A percentile compares a stretch with the other conserved stretches of the same genome.
These are phyloP conservation scores for Parnassius smintheus DNA, from an alignment of 2,888 invertebrate species.

Conservation along the genomic window DNA sequence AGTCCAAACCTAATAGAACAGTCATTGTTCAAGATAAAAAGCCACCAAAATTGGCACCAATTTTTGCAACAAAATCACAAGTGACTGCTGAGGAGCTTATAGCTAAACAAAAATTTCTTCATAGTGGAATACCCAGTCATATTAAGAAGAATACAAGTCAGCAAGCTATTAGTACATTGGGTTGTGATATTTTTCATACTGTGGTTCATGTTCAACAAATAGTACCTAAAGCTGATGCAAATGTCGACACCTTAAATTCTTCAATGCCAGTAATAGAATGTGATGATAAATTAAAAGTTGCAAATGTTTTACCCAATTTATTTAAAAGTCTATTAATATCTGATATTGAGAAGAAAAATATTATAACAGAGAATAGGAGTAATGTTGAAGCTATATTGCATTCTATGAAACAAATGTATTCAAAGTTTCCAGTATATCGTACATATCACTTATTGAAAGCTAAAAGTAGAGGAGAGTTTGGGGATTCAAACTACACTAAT, in stretches of 20 bases:
- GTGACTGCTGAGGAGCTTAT: conserved; percentile 80
- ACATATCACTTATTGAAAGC: conserved; percentile 82
- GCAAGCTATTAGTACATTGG: conserved; percentile 61
- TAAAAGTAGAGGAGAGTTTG: conserved; percentile 73
- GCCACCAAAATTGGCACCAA: conserved; percentile 83
- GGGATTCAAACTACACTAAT: conserved; percentile 54
- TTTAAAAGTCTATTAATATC: conserved; percentile 43
- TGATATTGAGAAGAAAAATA: conserved; percentile 23
- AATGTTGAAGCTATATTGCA: conserved; percentile 57
- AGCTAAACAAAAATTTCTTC: conserved; percentile 85
- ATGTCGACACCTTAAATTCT: not conserved
- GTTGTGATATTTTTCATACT: conserved; percentile 78
- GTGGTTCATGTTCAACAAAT: conserved; percentile 84
- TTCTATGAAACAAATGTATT: conserved; percentile 78
- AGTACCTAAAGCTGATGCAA: conserved; percentile 14
- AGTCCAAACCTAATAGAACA: not conserved
- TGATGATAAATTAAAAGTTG: conserved; percentile 28
- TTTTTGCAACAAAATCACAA: conserved; percentile 83
- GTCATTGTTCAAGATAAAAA: conserved; percentile 32
- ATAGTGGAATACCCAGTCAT: conserved; percentile 86
- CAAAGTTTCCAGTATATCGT: conserved; percentile 84
- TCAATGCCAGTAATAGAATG: conserved; percentile 20
- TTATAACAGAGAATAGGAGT: conserved; percentile 30
- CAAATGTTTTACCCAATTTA: conserved; percentile 21
- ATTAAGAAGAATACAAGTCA: conserved; percentile 79